Conservation (phyloP, 2,888 invertebrate genomes). For the Nyleta sp. region DNA sequence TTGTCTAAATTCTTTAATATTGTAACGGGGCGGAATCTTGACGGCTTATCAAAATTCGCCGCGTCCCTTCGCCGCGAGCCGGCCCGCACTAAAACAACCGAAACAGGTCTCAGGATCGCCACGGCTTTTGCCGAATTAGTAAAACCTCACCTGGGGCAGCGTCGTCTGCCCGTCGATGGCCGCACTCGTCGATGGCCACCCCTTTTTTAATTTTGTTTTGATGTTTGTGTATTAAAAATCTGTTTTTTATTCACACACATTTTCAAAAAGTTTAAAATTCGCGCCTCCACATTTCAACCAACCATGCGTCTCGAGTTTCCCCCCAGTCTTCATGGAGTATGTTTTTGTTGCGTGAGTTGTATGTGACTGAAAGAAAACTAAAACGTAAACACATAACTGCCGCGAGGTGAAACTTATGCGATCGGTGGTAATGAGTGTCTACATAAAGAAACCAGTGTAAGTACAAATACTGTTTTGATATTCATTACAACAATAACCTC, state of each 20-base stretch:
- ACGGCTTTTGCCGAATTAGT: too few species aligned
- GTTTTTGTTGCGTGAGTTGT: neutral
- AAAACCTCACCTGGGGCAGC: too few species aligned
- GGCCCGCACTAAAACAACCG: too few species aligned
- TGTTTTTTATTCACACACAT: neutral
- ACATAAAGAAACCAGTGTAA: slow-evolving; percentile 2
- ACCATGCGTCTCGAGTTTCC: neutral
- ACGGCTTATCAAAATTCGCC: too few species aligned
- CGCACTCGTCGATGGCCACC: too few species aligned
- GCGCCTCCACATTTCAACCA: slow-evolving; percentile 1
- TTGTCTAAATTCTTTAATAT: too few species aligned
- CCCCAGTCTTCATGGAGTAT: neutral
- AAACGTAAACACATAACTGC: neutral
- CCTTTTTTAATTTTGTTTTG: neutral
- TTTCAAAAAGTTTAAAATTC: slow-evolving; percentile 1
- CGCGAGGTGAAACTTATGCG: neutral
- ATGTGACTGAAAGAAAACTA: slow-evolving; percentile 5
- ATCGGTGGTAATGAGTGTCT: neutral
- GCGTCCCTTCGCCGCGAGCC: too few species aligned
- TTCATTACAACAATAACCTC: neutral
- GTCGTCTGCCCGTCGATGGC: too few species aligned
- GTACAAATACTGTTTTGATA: slow-evolving; percentile 6
- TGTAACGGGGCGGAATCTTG: too few species aligned
- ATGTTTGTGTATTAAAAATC: neutral
- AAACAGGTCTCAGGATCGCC: too few species aligned